Base-by-base conservation (phyloP, 2,797 vertebrate genomes). In the Phataginus tetradactyla region DNA sequence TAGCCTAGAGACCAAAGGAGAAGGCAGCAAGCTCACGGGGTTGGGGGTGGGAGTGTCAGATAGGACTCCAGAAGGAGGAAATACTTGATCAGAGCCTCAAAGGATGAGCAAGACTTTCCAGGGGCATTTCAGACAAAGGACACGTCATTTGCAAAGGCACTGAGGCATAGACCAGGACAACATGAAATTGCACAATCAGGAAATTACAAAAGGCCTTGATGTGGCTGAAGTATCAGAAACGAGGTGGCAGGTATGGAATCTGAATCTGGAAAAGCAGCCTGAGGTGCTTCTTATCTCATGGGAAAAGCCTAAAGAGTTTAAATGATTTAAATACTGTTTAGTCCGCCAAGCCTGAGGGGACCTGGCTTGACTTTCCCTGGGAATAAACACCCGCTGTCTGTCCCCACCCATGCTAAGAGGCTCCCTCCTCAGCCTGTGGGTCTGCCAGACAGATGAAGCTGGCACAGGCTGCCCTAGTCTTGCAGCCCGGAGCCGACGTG, bases 401-500 rank as follows among this genome's bases (percentile, higher is more conserved):
- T 51, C 87, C 75, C 86, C 93, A 59, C 72, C 57, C 57, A 0
- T 68, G 93, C 29, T 53, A 37, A 59, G 95, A 92, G 64, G 49
- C 74, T 94, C 84, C 91, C 75, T 88, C 53, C 75, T 81, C 32
- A 68, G 45, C 39, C 14, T 25, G 78, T 71, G 61, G 75, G 96
- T 96, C 75, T 34, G 4, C 29, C 71, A 94, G 97, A 89, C 68
- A 79, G 92, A 39, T 1, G 27, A 55, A 51, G 68, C 94, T 94
- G 94, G 92, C 0, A 34, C 83, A 94, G 63, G 61, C 66, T 14
- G 21, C 21, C 57, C 59, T 15, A 1, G 25, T 14, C 63, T 69
- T 96, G 92, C 89, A 95, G 94, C 37, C 61, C 37, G 42, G 89
- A 98, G 94, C 96, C 29, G 11, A 87, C 11, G 3, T 90, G 95